Evolutionary conservation across 1,140 invertebrate species (phyloP), one percentile per base, ranked within the genome.

Genomic region (Stratiolaelaps scimitus): DNA sequence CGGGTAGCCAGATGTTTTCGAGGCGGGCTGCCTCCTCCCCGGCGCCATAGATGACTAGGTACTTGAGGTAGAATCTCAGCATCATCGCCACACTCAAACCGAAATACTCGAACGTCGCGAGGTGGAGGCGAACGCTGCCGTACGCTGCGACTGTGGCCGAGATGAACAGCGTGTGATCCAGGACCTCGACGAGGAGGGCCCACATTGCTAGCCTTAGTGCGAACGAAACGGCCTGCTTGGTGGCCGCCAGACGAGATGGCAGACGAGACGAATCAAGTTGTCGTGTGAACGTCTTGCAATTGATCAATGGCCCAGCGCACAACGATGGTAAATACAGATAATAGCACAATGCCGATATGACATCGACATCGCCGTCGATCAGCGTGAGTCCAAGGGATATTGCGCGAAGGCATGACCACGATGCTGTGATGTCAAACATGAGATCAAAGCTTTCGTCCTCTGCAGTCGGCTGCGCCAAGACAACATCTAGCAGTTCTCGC

Each of bases 1-100:
- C 53, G 2, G 53, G 53, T 15, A 60, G 53, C 53, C 53, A 60
- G 1, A 60, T 17, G 15, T 23, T 23, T 60, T 60, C 53, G 20
- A 60, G 15, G 34, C 53, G 53, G 13, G 53, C 53, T 4, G 53
- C 53, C 23, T 17, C 53, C 20, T 60, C 53, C 10, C 26, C 53
- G 15, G 26, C 17, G 4, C 53, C 53, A 34, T 60, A 60, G 1
- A 60, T 60, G 1, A 60, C 23, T 34, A 60, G 20, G 34, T 60
- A 60, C 23, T 60, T 60, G 1, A 60, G 17, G 20, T 60, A 60
- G 53, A 60, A 60, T 26, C 34, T 15, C 1, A 10, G 1, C 53
- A 60, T 60, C 26, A 60, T 26, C 15, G 34, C 53, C 15, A 34
- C 53, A 34, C 26, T 19, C 6, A 19, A 60, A 17, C 53, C 53